Evolutionary conservation across 2,113 vertebrate genomes (phyloP).

Genomic region (Chinchilla lanigera): DNA sequence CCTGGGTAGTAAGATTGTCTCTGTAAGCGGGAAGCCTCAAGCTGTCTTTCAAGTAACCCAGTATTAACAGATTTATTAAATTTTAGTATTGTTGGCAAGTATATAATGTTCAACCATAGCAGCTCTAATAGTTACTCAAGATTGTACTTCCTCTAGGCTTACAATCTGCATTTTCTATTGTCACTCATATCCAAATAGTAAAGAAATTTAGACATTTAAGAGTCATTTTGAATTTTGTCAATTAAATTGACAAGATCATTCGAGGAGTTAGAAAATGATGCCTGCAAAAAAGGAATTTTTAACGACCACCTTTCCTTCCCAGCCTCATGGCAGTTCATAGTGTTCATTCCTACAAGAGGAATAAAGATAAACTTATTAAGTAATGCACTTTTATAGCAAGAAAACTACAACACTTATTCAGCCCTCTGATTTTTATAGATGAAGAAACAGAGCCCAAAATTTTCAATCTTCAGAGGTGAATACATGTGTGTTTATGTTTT

Average conservation of each 20-base stretch:
- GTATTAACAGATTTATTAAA: conserved; percentile 5
- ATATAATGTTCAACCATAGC: background rate
- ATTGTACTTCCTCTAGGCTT: background rate
- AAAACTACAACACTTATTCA: background rate
- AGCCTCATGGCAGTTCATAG: background rate
- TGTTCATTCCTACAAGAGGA: background rate
- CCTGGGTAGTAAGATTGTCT: background rate
- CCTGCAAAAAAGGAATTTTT: background rate
- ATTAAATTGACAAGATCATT: background rate
- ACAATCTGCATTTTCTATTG: background rate
- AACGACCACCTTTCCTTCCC: background rate
- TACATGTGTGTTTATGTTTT: background rate
- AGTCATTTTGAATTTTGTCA: background rate
- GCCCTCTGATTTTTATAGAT: background rate
- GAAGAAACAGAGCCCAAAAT: background rate
- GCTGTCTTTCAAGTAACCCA: conserved; percentile 35
- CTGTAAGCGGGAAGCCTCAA: conserved; percentile 7
- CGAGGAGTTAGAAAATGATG: background rate
- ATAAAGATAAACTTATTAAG: background rate
- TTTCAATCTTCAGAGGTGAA: background rate
- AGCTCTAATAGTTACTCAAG: background rate
- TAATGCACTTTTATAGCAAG: background rate
- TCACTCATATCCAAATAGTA: background rate
- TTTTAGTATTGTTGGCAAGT: conserved; percentile 19
- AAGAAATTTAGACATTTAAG: background rate